Evolutionary conservation across 2,797 vertebrate genomes (phyloP).

Genomic region (Peromyscus attwateri): DNA sequence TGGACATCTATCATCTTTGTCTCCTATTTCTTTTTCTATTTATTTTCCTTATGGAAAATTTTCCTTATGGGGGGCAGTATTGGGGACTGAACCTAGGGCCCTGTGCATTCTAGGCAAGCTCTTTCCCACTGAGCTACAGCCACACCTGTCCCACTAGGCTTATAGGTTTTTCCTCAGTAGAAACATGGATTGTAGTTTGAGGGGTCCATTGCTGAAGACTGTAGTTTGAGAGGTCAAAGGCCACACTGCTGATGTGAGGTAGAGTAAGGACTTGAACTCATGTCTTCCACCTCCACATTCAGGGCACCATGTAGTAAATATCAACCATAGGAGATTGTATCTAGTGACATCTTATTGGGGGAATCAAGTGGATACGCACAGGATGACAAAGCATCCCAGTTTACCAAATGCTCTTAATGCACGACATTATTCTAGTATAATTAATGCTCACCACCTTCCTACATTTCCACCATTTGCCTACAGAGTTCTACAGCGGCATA

Average conservation of each 20-base stretch:
- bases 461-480: not conserved
- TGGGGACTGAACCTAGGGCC: not conserved
- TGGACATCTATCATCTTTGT: not conserved
- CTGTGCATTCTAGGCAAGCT: not conserved
- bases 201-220: not conserved
- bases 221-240: not conserved
- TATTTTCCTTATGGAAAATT: not conserved
- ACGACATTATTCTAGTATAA: not conserved
- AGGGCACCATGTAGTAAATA: not conserved
- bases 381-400: not conserved
- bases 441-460: not conserved
- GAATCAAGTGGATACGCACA: fast-evolving
- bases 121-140: not conserved
- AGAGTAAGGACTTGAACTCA: not conserved
- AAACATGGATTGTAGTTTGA: not conserved
- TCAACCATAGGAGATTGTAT: not conserved
- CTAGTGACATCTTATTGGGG: fast-evolving
- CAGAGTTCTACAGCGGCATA: not conserved
- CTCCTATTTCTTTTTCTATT: not conserved
- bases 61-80: no score
- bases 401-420: not conserved
- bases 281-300: not conserved
- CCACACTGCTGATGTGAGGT: not conserved
- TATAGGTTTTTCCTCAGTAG: not conserved
- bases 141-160: not conserved